Evolutionary conservation across 2,113 vertebrate genomes (phyloP), one percentile per base, ranked within the genome.

Genomic region (Lontra canadensis): DNA sequence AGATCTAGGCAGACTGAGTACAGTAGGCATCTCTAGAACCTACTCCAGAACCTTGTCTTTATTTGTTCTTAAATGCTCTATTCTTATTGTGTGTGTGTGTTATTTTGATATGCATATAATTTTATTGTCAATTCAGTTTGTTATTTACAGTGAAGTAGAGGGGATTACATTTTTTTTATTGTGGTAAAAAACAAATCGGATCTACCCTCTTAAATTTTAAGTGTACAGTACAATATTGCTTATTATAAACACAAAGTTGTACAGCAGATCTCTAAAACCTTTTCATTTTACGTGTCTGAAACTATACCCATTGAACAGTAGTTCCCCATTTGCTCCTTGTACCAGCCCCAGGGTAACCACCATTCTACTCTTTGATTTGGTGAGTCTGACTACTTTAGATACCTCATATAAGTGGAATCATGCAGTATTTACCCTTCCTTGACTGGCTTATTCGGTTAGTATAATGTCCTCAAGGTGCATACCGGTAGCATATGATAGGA

Each of bases 91-190:
- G 23, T 31, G 15, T 31, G 26, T 55, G 25, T 49, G 67, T 49
- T 42, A n/a, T 73, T 81, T 92, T 87, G 85, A 49, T 31, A 96
- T 97, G 95, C 65, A 63, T 34, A 80, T 97, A 97, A 91, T 89
- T 91, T 82, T 84, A 90, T 80, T 89, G 79, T 88, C 55, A 74
- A 17, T 67, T 94, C 21, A 85, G 1, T 78, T 98, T 98, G 94
- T 97, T 88, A 97, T 61, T 94, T 76, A 88, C 57, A 94, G 49
- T 96, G 20, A 79, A 92, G 49, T 87, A 84, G 49, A 71, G n/a
- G 76, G 97, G 95, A 86, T 95, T 91, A 88, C 29, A 91, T 95
- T 97, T 73, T 97, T 94, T 90, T 67, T 96, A 47, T 69, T 67
- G 9, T 71, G 12, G 36, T 87, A 82, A 88, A 71, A 95, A 44